Base-by-base conservation (phyloP, 2,888 invertebrate genomes). In the Carabus problematicus region DNA sequence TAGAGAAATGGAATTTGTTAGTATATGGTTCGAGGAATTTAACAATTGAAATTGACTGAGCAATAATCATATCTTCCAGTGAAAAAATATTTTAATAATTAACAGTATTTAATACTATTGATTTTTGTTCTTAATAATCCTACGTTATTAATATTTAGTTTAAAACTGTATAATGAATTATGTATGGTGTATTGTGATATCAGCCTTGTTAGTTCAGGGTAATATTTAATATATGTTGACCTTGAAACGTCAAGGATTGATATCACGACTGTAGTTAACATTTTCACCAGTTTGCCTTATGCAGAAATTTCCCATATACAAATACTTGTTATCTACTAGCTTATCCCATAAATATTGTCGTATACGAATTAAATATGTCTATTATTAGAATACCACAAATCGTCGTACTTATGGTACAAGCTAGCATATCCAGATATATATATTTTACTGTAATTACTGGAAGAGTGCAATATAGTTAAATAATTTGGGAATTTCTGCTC, bases 61-160 rank as follows among this genome's bases (percentile, higher is more conserved):
- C 62, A 62, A 62, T 62, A 60, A 29, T 47, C 62, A 62, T 62
- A 62, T 62, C 62, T 62, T 62, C 62, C 62, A 62, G 58, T 40
- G 39, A 41, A 58, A 3, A 29, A 29, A 29, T 29, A 29, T 3
- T 29, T 29, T 29, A 2, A 29, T 29, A 29, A 29, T 29, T 29
- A 29, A 29, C 29, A 29, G 29, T 29, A 29, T 29, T 29, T 29
- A 2, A 29, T 3, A 29, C 6, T 2, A 29, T 29, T 29, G 29
- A 29, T 29, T 29, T 29, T 29, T 29, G 29, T 29, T 29, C 29
- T 29, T 29, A 6, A 29, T 6, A 29, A 29, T 29, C 29, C 1
- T 45, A 6, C 7, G 12, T 45, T 45, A n/a, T 45, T 45, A 45
- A 45, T 45, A n/a, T 45, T 45, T 45, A 12, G 12, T 45, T 45